Evolutionary conservation across 2,113 vertebrate species (phyloP).

Genomic region (Copsychus sechellarum): DNA sequence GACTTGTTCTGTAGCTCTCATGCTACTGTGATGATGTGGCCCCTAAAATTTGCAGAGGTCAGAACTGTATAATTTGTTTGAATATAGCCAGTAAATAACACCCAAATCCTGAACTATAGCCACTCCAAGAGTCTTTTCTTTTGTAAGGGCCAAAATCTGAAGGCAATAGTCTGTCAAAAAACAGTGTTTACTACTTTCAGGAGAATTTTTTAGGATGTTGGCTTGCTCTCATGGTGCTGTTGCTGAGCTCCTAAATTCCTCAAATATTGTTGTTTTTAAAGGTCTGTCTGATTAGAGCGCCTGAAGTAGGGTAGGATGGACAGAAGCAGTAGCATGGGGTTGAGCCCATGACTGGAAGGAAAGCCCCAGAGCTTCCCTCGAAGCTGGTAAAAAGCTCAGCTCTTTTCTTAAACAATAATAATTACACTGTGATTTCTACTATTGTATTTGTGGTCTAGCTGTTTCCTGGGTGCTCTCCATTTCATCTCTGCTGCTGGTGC

Average conservation of each 20-base stretch:
- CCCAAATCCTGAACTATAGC: not conserved
- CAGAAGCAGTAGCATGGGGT: not conserved
- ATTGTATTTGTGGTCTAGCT: not conserved
- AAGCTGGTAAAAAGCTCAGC: not conserved
- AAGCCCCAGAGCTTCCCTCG: not conserved
- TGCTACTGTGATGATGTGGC: not conserved
- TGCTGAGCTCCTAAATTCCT: not conserved
- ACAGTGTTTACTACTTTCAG: not conserved
- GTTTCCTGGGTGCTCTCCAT: not conserved
- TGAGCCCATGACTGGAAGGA: not conserved
- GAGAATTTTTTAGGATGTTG: not conserved
- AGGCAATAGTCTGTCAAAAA: not conserved
- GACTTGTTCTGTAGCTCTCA: not conserved
- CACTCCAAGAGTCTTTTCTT: not conserved
- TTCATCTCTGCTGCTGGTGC: not conserved
- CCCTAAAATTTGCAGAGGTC: not conserved
- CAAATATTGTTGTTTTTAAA: not conserved
- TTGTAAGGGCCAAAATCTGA: not conserved
- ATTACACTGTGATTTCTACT: not conserved
- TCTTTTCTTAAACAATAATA: not conserved
- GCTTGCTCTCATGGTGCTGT: not conserved
- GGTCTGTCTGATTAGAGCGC: not conserved
- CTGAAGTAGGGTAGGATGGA: not conserved
- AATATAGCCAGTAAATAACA: not conserved
- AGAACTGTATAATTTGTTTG: not conserved